These are phyloP conservation scores for Tipula vernalis DNA, from an alignment of 2,888 invertebrate genomes.

Conservation along the genomic window DNA sequence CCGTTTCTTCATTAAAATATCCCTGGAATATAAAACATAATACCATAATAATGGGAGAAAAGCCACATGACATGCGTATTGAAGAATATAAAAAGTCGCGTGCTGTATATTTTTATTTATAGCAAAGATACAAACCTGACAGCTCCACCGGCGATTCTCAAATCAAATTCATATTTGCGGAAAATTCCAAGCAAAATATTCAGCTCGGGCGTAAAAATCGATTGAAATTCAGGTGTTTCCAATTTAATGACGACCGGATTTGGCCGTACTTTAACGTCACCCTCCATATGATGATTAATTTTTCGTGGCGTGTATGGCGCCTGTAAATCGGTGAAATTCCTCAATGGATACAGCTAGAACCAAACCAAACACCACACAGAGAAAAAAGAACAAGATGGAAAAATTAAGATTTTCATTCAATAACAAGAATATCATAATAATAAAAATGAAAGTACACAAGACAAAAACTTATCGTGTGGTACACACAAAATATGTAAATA, in stretches of 20 bases:
- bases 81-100: background rate
- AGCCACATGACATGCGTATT: background rate
- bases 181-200: slow-evolving; percentile 58
- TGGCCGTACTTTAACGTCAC: slow-evolving; percentile 32
- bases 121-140: slow-evolving; percentile 49
- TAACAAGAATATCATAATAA: background rate
- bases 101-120: slow-evolving; percentile 7
- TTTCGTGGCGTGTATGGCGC: background rate
- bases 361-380: background rate
- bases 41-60: slow-evolving; percentile 14
- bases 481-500: background rate
- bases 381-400: background rate
- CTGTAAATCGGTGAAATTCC: background rate
- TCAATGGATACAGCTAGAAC: slow-evolving; percentile 4
- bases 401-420: background rate
- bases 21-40: no score
- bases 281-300: slow-evolving; percentile 18
- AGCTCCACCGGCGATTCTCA: slow-evolving; percentile 93
- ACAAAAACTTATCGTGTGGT: background rate
- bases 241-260: slow-evolving; percentile 59
- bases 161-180: slow-evolving; percentile 64
- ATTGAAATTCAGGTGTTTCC: slow-evolving; percentile 58
- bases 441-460: background rate
- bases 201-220: slow-evolving; percentile 74
- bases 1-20: slow-evolving; percentile 59